Base-by-base conservation (phyloP, 2,888 invertebrate genomes). In the Parnassius apollo region DNA sequence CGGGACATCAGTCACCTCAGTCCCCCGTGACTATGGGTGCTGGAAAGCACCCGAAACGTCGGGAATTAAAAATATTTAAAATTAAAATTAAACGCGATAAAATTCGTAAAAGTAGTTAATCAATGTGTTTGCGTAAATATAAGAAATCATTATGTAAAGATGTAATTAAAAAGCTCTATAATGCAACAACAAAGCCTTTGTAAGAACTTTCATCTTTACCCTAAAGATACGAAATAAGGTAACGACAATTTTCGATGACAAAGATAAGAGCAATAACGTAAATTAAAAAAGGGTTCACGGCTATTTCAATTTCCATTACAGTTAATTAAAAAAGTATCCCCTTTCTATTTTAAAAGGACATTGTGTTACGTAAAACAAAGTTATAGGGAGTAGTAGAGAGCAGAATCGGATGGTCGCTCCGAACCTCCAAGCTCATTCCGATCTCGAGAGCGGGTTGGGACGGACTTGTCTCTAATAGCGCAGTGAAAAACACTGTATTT, bases 231-330 rank as follows among this genome's bases (percentile, higher is more conserved):
- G 13, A 9, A 57, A 10, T n/a, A 49, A 45, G 25, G 12, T 57
- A 35, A 46, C 10, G 51, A 59, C 22, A 13, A 51, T 59, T 35
- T 13, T 45, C 42, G 9, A 53, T 46, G n/a, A 59, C 52, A 53
- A 59, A 45, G 18, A 52, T 53, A n/a, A 13, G 12, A 46, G 52
- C 53, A 53, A 51, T 56, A 45, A 57, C 45, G 50, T 61, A 56
- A 44, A 55, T 49, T 54, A 44, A 50, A 55, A 60, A 22, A 12
- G 35, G 50, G 48, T 54, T 48, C 60, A 54, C 42, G 42, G 54
- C 44, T 54, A 52, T 46, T 59, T 46, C 53, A 59, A 46, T 53
- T 59, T 42, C 53, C 60, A 60, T 54, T 60, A 54, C 22, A 61
- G 25, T 49, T 42, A 55, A 61, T 46, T 18, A 59, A 52, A 59